Conservation (phyloP, 1,140 invertebrate species). For the Diprion similis region DNA sequence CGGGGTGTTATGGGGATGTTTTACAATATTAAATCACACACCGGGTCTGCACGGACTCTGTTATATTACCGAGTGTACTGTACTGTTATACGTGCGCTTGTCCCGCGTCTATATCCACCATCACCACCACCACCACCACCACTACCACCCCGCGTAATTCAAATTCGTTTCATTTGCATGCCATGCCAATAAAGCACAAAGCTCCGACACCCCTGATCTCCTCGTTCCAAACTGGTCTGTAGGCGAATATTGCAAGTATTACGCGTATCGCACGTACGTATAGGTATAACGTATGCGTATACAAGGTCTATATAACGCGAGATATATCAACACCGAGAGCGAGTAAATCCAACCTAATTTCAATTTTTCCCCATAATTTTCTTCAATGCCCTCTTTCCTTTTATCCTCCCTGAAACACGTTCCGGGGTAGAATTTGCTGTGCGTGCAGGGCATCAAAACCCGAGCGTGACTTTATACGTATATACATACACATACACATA, state of each 20-base stretch:
- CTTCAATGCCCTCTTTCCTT: no score
- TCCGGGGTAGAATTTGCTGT: no score
- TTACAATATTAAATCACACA: constrained; percentile 2
- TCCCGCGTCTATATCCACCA: no score
- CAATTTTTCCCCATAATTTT: no score
- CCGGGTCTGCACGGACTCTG: neutral
- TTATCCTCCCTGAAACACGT: no score
- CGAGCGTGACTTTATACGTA: no score
- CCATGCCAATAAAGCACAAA: constrained; percentile 4
- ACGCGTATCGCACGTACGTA: no score
- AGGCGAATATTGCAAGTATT: neutral
- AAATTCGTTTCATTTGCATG: neutral
- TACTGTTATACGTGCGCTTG: neutral
- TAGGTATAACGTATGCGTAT: no score
- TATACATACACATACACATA: no score
- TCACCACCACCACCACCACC: neutral
- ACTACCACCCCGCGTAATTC: neutral
- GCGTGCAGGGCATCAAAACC: no score
- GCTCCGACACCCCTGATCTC: neutral
- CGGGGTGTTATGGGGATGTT: constrained; percentile 2
- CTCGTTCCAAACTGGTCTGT: neutral
- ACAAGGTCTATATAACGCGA: no score
- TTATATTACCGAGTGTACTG: neutral
- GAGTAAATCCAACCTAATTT: neutral
- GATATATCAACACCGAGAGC: neutral